A percentile compares a stretch with the other conserved stretches of the same genome.
These are phyloP conservation scores for Magallana angulata DNA, from an alignment of 1,140 invertebrate genomes.

Conservation along the genomic window DNA sequence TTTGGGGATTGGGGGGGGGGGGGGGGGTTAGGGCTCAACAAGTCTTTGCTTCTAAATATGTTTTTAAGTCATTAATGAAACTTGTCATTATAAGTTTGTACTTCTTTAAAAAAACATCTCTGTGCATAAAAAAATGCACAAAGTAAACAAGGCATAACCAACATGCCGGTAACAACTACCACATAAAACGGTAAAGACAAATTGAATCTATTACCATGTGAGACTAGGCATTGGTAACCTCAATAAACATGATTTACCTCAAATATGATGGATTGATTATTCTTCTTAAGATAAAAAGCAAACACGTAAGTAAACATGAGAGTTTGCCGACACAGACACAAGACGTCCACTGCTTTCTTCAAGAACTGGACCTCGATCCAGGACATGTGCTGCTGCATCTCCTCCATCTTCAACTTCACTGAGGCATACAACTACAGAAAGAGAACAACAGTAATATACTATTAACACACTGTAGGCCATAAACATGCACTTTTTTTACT, in stretches of 20 bases:
- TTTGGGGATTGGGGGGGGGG: too few relatives aligned
- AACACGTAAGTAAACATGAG: conserved; percentile 99
- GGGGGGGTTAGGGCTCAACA: too few relatives aligned
- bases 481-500: conserved; percentile 53
- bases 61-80: too few relatives aligned
- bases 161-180: too few relatives aligned
- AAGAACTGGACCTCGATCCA: conserved; percentile 99
- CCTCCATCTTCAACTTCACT: conserved; percentile 99
- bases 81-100: too few relatives aligned
- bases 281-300: conserved; percentile 98
- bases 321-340: conserved; percentile 97
- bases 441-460: conserved; percentile 26
- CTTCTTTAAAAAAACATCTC: too few relatives aligned
- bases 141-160: too few relatives aligned
- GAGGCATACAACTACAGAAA: conserved; percentile 74
- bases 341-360: conserved; percentile 97
- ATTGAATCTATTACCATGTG: too few relatives aligned
- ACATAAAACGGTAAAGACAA: too few relatives aligned
- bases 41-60: too few relatives aligned
- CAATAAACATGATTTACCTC: conserved; percentile 82
- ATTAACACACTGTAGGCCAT: conserved; percentile 79
- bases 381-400: conserved; percentile 99
- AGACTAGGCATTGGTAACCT: too few relatives aligned
- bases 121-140: too few relatives aligned
- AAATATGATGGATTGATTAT: conserved; percentile 99